Conservation (phyloP, 2,113 vertebrate genomes). For the Noturus placidus region DNA sequence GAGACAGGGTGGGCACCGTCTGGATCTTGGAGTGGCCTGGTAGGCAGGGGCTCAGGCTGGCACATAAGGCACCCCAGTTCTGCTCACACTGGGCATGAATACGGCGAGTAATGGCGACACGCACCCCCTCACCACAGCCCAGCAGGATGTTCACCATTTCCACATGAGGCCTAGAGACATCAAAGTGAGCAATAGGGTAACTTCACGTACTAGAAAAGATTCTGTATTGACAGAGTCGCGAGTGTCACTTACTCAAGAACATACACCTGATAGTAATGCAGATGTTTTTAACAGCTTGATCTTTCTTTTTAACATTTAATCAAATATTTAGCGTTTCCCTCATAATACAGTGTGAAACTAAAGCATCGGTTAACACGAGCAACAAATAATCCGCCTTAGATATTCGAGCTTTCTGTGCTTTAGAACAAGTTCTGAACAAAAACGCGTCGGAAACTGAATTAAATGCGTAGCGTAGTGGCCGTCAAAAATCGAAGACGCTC, state of each 20-base stretch:
- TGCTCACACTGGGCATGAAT: conserved; percentile 85
- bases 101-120: conserved; percentile 77
- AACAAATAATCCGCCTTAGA: not conserved
- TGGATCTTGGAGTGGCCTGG: conserved; percentile 38
- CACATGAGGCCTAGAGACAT: conserved; percentile 79
- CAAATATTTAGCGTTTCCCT: too few relatives aligned
- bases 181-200: not conserved
- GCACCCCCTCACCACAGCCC: conserved; percentile 85
- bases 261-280: not conserved
- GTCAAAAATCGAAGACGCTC: not conserved
- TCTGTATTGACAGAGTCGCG: not conserved
- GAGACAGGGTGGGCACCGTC: conserved; percentile 22
- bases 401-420: not conserved
- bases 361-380: not conserved
- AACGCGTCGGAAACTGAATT: not conserved
- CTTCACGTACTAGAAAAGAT: not conserved
- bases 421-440: not conserved
- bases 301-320: too few relatives aligned
- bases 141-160: conserved; percentile 92
- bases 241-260: not conserved
- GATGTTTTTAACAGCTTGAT: not conserved
- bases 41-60: conserved; percentile 81
- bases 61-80: conserved; percentile 88
- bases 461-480: not conserved
- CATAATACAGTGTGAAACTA: not conserved